These are phyloP conservation scores for Diachasma alloeum DNA, from an alignment of 1,140 invertebrate genomes.

Conservation along the genomic window DNA sequence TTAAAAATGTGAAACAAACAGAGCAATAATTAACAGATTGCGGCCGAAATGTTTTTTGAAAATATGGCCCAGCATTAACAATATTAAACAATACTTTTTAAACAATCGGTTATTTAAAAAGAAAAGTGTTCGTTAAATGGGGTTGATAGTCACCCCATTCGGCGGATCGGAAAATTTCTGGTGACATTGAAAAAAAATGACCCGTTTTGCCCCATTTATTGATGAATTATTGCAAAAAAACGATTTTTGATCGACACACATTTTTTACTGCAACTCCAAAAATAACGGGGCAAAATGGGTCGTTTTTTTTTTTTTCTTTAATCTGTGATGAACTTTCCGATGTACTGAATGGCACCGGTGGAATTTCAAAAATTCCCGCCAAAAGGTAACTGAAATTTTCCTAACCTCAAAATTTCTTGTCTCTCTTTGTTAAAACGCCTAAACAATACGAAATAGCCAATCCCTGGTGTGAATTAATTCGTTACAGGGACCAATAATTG, in stretches of 20 bases:
- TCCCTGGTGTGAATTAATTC: slow-evolving; percentile 11
- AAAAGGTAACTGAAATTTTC: too few relatives aligned
- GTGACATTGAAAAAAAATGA: neutral
- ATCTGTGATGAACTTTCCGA: too few relatives aligned
- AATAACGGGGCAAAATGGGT: too few relatives aligned
- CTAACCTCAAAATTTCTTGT: too few relatives aligned
- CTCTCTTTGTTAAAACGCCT: too few relatives aligned
- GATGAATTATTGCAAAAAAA: too few relatives aligned
- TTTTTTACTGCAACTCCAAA: too few relatives aligned
- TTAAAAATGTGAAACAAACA: slow-evolving; percentile 36
- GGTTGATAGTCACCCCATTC: too few relatives aligned
- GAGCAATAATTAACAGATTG: slow-evolving; percentile 16
- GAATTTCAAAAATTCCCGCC: too few relatives aligned
- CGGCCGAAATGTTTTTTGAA: neutral
- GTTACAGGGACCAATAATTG: slow-evolving; percentile 8
- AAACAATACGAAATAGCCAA: neutral
- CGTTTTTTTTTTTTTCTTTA: too few relatives aligned
- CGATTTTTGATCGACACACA: too few relatives aligned
- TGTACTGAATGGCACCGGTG: too few relatives aligned
- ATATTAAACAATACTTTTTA: neutral
- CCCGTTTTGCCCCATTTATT: neutral
- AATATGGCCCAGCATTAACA: slow-evolving; percentile 7
- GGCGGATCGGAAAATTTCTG: neutral
- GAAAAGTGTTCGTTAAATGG: neutral
- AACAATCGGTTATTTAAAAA: neutral